A percentile compares a stretch with the other conserved stretches of the same genome.
Evolutionary conservation across 2,888 invertebrate species (phyloP).

Genomic region (Polydrusus cervinus): DNA sequence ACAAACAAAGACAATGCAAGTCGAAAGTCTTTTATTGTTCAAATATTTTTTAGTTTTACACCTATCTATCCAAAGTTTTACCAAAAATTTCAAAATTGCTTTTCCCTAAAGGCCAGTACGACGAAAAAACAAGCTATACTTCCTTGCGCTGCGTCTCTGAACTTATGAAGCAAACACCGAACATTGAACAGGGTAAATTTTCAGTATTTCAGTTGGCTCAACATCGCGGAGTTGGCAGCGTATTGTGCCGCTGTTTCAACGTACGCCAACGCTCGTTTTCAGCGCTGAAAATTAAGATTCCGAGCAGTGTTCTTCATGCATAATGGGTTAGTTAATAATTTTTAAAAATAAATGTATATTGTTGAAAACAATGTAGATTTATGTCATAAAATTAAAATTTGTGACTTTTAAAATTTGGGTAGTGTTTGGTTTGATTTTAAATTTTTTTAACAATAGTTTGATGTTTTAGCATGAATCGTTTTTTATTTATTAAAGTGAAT

Average conservation of each 20-base stretch:
- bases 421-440: background rate
- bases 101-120: slow-evolving; percentile 25
- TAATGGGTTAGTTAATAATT: slow-evolving; percentile 45
- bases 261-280: slow-evolving; percentile 32
- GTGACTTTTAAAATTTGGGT: background rate
- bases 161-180: slow-evolving; percentile 34
- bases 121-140: slow-evolving; percentile 40
- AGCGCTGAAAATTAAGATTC: slow-evolving; percentile 32
- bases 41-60: too few relatives aligned
- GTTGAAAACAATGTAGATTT: slow-evolving; percentile 11
- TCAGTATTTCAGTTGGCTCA: slow-evolving; percentile 51
- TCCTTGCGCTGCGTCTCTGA: slow-evolving; percentile 48
- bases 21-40: too few relatives aligned
- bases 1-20: too few relatives aligned
- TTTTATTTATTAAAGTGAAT: too few relatives aligned
- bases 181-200: slow-evolving; percentile 46
- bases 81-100: background rate
- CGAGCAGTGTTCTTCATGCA: slow-evolving; percentile 38
- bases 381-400: slow-evolving; percentile 7
- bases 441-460: background rate
- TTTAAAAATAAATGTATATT: background rate
- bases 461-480: background rate
- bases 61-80: background rate
- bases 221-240: slow-evolving; percentile 42
- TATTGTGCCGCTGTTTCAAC: slow-evolving; percentile 27